These are phyloP conservation scores for Bothrops jararaca DNA, from an alignment of 2,113 vertebrate genomes.

Conservation along the genomic window DNA sequence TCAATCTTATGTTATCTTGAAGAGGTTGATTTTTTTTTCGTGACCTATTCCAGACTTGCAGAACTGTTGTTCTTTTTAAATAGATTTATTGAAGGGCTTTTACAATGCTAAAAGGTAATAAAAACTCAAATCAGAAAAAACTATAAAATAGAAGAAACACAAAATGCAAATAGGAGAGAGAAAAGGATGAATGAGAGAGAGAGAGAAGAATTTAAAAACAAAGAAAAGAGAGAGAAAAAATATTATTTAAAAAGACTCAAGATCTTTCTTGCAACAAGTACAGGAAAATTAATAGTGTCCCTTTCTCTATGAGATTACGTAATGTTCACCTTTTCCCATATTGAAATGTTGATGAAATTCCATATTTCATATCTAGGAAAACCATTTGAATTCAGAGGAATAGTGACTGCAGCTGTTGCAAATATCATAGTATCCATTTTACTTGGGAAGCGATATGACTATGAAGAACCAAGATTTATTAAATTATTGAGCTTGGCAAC, in stretches of 20 bases:
- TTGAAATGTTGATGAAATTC: background rate
- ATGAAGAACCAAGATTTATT: conserved; percentile 49
- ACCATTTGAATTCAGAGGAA: conserved; percentile 43
- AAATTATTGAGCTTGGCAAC: conserved; percentile 41
- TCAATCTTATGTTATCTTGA: background rate
- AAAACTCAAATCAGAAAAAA: background rate
- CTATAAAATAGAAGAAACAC: background rate
- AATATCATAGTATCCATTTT: conserved; percentile 56
- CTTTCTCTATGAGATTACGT: background rate
- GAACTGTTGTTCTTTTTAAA: background rate
- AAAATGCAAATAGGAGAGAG: background rate
- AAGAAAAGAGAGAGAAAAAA: background rate
- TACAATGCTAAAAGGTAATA: background rate
- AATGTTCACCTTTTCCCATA: background rate
- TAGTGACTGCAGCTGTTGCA: conserved; percentile 44
- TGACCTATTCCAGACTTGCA: background rate
- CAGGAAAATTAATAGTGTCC: background rate
- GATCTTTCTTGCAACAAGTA: too few relatives aligned
- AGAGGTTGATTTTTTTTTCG: background rate
- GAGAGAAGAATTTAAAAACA: background rate
- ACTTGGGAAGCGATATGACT: conserved; percentile 56
- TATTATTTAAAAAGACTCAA: background rate
- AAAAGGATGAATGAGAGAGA: background rate
- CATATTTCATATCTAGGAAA: conserved; percentile 34
- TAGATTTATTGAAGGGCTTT: background rate